These are phyloP conservation scores for Amiota minor DNA, from an alignment of 2,888 invertebrate species.

Conservation along the genomic window DNA sequence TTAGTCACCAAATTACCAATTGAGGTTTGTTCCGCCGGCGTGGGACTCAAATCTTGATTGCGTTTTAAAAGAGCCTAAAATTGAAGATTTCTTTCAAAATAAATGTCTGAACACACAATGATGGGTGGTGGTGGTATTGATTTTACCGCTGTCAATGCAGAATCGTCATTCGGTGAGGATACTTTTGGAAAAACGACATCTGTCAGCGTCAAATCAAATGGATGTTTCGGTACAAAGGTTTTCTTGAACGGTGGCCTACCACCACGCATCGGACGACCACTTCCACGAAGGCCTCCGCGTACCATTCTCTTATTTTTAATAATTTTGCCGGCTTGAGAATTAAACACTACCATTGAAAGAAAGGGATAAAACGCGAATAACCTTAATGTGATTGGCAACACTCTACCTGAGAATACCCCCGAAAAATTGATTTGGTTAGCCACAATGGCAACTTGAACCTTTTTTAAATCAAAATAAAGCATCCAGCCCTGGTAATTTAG, in stretches of 20 bases:
- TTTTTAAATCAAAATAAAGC: too few relatives aligned
- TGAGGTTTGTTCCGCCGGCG: constrained; percentile 91
- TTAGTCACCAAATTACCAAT: constrained; percentile 95
- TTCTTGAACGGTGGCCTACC: constrained; percentile 81
- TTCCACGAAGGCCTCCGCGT: constrained; percentile 80
- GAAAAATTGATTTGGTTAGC: too few relatives aligned
- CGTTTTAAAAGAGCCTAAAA: constrained; percentile 90
- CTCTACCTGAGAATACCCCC: too few relatives aligned
- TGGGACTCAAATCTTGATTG: constrained; percentile 92
- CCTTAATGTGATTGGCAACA: too few relatives aligned
- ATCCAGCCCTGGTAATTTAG: too few relatives aligned
- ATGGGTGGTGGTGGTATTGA: constrained; percentile 12
- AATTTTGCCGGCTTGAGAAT: too few relatives aligned
- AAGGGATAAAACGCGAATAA: too few relatives aligned
- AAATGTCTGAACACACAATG: background rate
- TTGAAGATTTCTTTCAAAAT: constrained; percentile 15
- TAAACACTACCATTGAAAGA: too few relatives aligned
- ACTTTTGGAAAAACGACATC: constrained; percentile 91
- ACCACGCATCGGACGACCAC: constrained; percentile 77
- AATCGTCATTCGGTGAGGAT: constrained; percentile 87
- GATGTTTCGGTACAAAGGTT: constrained; percentile 82
- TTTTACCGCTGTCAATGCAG: constrained; percentile 84
- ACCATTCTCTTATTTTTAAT: constrained; percentile 76
- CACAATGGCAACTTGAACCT: too few relatives aligned
- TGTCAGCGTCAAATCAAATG: constrained; percentile 89